phyloP scores from a whole-genome alignment of 2,797 vertebrate genomes.

The Setipinna tenuifilis region DNA sequence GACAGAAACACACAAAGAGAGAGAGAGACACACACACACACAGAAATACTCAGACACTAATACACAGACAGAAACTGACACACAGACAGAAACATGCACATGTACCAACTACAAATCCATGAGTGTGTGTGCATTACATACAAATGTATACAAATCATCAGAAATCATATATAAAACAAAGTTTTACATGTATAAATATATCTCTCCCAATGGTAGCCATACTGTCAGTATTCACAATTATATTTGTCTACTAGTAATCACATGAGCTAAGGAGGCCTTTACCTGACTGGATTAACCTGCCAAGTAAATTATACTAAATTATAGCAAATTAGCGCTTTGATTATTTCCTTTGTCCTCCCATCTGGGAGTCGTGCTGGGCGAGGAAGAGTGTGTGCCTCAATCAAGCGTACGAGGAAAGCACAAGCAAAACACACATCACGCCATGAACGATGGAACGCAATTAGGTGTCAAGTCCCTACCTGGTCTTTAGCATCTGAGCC shows the following conservation, averaged over 20 bases:
- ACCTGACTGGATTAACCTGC: constrained; percentile 9
- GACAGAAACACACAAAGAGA: neutral
- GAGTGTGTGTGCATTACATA: neutral
- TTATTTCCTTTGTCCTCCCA: constrained; percentile 18
- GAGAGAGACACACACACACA: neutral
- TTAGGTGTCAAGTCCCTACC: neutral
- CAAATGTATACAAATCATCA: neutral
- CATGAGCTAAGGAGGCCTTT: neutral
- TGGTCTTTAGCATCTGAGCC: neutral
- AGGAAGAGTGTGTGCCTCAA: neutral
- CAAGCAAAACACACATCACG: neutral
- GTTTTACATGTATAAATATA: neutral
- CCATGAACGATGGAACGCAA: neutral
- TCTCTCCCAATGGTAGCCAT: neutral
- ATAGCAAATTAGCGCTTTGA: constrained; percentile 16
- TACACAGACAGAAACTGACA: neutral
- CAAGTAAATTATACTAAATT: constrained; percentile 21
- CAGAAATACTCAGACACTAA: neutral
- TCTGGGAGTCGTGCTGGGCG: neutral
- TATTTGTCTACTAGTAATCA: neutral
- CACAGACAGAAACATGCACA: neutral
- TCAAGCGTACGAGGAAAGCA: neutral
- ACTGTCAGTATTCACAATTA: neutral
- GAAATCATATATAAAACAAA: neutral
- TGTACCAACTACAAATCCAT: neutral